A percentile compares a stretch with the other conserved stretches of the same genome.
Evolutionary conservation across 2,113 vertebrate genomes (phyloP).

Genomic region (Leptosomus discolor): DNA sequence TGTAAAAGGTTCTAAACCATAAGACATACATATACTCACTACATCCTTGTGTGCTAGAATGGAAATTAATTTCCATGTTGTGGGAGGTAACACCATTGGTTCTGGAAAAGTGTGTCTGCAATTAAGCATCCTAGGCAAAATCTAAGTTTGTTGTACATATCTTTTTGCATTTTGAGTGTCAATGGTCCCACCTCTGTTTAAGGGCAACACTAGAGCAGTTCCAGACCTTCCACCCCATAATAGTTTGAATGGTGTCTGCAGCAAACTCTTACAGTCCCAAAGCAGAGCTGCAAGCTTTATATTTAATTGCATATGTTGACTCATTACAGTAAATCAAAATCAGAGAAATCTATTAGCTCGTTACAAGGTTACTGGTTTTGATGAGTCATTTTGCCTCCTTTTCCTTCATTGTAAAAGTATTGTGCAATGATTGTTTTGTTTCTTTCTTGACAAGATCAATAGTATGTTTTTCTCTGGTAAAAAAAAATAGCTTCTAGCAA

Average conservation of each 20-base stretch:
- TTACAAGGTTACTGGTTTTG: neutral
- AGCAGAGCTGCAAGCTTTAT: neutral
- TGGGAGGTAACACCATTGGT: neutral
- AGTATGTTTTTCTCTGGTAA: neutral
- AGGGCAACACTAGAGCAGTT: neutral
- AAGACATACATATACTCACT: slow-evolving; percentile 40
- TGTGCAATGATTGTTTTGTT: neutral
- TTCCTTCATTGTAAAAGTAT: neutral
- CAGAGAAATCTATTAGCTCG: neutral
- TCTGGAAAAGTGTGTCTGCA: slow-evolving; percentile 26
- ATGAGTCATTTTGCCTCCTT: neutral
- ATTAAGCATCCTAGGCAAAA: slow-evolving; percentile 18
- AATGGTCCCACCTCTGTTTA: neutral
- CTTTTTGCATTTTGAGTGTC: slow-evolving; percentile 21
- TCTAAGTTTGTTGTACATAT: slow-evolving; percentile 3
- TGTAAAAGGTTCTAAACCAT: slow-evolving; percentile 62
- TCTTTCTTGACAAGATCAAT: neutral
- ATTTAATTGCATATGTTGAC: neutral
- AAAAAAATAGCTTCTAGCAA: neutral
- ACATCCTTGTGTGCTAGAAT: slow-evolving; percentile 14
- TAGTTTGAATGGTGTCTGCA: neutral
- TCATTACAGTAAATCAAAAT: neutral
- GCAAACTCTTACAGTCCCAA: neutral
- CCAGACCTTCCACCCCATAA: neutral
- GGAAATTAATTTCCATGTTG: slow-evolving; percentile 34